phyloP scores from a whole-genome alignment of 2,888 invertebrate genomes.

The Drosophila dives region DNA sequence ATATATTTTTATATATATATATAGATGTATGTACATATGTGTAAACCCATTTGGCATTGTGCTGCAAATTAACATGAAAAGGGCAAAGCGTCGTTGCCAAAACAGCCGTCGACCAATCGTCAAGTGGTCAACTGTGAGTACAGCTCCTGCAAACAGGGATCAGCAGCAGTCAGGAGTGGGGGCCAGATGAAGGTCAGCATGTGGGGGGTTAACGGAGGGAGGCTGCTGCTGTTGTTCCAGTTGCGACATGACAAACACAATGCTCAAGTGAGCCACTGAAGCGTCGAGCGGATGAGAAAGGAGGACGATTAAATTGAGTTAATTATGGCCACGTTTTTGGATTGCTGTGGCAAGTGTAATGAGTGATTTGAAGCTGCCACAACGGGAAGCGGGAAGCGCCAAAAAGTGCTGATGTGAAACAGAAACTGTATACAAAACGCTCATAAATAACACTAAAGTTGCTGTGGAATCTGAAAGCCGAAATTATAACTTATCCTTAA shows the following conservation, averaged over 20 bases:
- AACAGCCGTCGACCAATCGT: conserved; percentile 39
- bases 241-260: conserved; percentile 46
- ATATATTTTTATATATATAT: conserved; percentile 23
- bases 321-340: conserved; percentile 70
- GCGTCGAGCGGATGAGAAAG: conserved; percentile 36
- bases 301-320: conserved; percentile 74
- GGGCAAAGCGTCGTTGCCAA: conserved; percentile 75
- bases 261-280: conserved; percentile 68
- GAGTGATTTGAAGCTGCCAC: conserved; percentile 59
- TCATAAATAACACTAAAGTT: conserved; percentile 55
- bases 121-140: conserved; percentile 47
- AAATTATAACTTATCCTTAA: conserved; percentile 33
- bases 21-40: conserved; percentile 17
- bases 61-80: conserved; percentile 76
- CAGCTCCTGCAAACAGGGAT: neutral
- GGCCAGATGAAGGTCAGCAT: conserved; percentile 37
- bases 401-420: conserved; percentile 35
- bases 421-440: conserved; percentile 34
- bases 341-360: conserved; percentile 62
- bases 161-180: conserved; percentile 11
- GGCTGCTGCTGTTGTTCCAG: conserved; percentile 13
- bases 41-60: conserved; percentile 68
- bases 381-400: neutral
- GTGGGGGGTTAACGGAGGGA: neutral
- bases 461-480: neutral